Base-by-base conservation (phyloP, 1,140 invertebrate genomes). In the Belonocnema kinseyi region DNA sequence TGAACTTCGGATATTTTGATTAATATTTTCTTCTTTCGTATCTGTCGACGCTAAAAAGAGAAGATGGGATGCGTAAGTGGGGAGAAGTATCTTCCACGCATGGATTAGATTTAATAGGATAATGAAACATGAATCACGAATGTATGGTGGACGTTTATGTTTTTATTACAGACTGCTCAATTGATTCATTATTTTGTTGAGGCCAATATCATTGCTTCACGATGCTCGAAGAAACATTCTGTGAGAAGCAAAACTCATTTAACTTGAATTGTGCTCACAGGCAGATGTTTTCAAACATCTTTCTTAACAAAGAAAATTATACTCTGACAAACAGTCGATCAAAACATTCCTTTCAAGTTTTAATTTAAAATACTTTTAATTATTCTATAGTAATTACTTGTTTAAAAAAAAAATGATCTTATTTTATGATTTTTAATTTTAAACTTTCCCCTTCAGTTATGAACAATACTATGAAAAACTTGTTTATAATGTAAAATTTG, bases 161-260 rank as follows among this genome's bases (percentile, higher is more conserved):
- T 87, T 83, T 87, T 87, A 86, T 87, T 85, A 83, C 83, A 76
- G 83, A 79, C 82, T 80, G 84, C 81, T 88, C 87, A 88, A 88
- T 88, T 88, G 86, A 88, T 86, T 87, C 86, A 88, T 87, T 87
- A 88, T 83, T 87, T 86, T 88, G 87, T 87, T 88, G 84, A 88
- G 81, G 85, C 85, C 86, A 87, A 88, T 87, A 88, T 88, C 84
- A 88, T 87, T 86, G 86, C 61, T 26, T 66, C 61, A 66, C 21
- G 13, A 66, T 66, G 26, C n/a, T 40, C 33, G 14, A 66, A 66
- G 61, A 66, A 66, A 66, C 61, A 66, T 66, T 66, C 61, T 66
- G 61, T 66, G 61, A 66, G 61, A 66, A 66, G 26, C 61, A 66
- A 66, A 66, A 40, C 26, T 21, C 26, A 66, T 66, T 66, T 33